Conservation (phyloP, 2,888 invertebrate species). For the Pristionchus arcanus region DNA sequence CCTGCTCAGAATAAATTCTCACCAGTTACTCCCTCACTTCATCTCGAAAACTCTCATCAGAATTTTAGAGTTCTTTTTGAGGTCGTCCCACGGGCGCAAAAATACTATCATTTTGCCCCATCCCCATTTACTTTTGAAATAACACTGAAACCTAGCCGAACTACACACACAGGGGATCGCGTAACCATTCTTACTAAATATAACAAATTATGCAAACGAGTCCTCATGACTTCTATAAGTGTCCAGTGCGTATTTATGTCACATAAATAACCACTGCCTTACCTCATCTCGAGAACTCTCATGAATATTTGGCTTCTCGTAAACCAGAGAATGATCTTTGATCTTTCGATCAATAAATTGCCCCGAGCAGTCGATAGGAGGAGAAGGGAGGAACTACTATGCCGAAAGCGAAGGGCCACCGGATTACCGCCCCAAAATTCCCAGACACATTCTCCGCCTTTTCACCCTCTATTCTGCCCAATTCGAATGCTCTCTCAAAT, state of each 20-base stretch:
- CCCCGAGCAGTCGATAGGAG: background rate
- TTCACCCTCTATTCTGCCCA: background rate
- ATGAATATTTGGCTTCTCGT: background rate
- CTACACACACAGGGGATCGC: no score
- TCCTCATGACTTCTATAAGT: background rate
- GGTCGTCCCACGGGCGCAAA: no score
- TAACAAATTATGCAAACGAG: background rate
- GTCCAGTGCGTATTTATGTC: no score
- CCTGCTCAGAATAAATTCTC: no score
- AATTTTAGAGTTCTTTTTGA: no score
- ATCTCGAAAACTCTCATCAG: background rate
- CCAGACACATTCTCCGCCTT: background rate
- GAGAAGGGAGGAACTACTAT: background rate
- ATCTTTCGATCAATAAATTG: background rate
- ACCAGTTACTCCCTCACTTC: background rate
- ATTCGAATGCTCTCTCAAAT: background rate
- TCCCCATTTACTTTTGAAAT: no score
- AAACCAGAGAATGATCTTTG: background rate
- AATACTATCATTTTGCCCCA: no score
- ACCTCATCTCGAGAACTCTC: background rate
- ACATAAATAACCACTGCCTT: no score
- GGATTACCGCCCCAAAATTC: slow-evolving; percentile 2
- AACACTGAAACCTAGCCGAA: no score
- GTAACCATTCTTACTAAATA: no score
- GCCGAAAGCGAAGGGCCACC: background rate